These are phyloP conservation scores for Salminus brasiliensis DNA, from an alignment of 2,113 vertebrate species.

Conservation along the genomic window DNA sequence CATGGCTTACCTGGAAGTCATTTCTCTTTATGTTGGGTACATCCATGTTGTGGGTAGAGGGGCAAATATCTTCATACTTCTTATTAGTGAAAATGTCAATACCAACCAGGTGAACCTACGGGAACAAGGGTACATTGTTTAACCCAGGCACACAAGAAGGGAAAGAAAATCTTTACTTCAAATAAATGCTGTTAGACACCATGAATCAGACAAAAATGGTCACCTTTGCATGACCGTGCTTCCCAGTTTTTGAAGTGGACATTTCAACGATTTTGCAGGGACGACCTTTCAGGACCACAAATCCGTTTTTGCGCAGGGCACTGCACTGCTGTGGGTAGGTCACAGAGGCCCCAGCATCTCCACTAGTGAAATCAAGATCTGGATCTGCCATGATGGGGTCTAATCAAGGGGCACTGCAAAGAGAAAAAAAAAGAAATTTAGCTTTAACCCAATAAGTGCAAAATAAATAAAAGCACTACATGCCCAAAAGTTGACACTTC, in stretches of 20 bases:
- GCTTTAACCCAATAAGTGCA: background rate
- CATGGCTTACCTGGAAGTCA: constrained; percentile 86
- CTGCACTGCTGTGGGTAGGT: constrained; percentile 97
- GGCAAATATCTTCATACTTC: constrained; percentile 99
- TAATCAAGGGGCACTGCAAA: constrained; percentile 66
- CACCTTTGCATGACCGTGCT: constrained; percentile 97
- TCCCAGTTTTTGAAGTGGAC: constrained; percentile 97
- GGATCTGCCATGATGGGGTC: constrained; percentile 87
- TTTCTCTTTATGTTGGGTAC: constrained; percentile 96
- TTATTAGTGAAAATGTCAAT: constrained; percentile 98
- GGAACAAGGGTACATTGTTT: background rate
- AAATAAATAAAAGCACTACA: background rate
- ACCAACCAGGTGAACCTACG: constrained; percentile 96
- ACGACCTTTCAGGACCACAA: constrained; percentile 93
- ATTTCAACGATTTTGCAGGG: constrained; percentile 99
- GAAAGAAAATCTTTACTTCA: background rate
- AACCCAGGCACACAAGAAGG: background rate
- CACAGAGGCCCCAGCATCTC: constrained; percentile 91
- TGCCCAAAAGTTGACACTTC: too few relatives aligned
- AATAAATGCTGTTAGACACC: background rate
- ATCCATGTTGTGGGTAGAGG: constrained; percentile 99
- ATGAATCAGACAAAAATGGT: background rate
- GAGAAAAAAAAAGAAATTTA: background rate
- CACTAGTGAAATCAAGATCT: constrained; percentile 90
- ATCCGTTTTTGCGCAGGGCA: constrained; percentile 96